Percentiles rank a stretch among this genome's conserved stretches.
Evolutionary conservation across 2,888 invertebrate species (phyloP).

Genomic region (Diabrotica balteata): DNA sequence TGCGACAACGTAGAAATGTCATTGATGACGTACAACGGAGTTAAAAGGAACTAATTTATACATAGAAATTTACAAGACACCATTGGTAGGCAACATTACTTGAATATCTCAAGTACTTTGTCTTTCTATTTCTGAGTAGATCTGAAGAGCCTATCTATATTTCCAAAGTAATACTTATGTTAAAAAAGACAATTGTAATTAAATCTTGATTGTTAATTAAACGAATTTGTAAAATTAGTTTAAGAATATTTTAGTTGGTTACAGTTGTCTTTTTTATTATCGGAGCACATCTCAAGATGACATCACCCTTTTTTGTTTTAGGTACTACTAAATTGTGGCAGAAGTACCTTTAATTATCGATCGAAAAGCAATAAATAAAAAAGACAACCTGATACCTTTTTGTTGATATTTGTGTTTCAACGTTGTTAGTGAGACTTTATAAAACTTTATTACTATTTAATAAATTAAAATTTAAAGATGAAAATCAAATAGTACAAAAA

Average conservation of each 20-base stretch:
- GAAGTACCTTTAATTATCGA: constrained; percentile 15
- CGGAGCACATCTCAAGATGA: neutral
- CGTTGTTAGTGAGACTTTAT: neutral
- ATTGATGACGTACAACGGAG: too few species aligned
- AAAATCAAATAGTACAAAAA: too few species aligned
- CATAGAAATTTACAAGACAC: too few species aligned
- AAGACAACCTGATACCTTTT: constrained; percentile 32
- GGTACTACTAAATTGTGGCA: constrained; percentile 20
- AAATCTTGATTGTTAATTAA: constrained; percentile 5
- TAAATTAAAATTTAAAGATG: too few species aligned
- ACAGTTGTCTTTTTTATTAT: constrained; percentile 45
- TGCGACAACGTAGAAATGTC: too few species aligned
- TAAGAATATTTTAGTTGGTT: constrained; percentile 1
- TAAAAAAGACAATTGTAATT: constrained; percentile 38
- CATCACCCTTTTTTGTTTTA: constrained; percentile 36
- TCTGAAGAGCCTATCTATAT: too few species aligned
- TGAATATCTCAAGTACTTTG: too few species aligned
- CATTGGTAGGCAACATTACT: too few species aligned
- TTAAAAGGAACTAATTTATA: too few species aligned
- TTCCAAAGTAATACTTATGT: neutral
- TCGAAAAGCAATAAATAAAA: constrained; percentile 33
- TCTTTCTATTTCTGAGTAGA: too few species aligned
- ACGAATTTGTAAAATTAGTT: neutral
- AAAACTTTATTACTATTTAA: neutral
- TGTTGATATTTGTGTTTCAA: neutral